phyloP scores from a whole-genome alignment of 2,113 vertebrate genomes.

The Microcebus griseorufus region DNA sequence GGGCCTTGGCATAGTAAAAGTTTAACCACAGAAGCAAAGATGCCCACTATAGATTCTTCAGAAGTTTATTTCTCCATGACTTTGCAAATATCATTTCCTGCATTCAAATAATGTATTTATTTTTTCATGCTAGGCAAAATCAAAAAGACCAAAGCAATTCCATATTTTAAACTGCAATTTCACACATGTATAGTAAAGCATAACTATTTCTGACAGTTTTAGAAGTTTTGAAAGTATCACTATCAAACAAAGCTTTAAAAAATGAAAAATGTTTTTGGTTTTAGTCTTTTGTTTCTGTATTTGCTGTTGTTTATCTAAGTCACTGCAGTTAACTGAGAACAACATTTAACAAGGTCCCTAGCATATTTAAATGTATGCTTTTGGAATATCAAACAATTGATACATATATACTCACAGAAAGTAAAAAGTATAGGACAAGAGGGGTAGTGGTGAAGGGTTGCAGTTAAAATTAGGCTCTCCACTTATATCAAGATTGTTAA shows the following conservation, averaged over 20 bases:
- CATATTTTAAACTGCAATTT: conserved; percentile 51
- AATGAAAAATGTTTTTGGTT: conserved; percentile 4
- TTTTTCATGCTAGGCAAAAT: conserved; percentile 39
- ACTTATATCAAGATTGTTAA: conserved; percentile 53
- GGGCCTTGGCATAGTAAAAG: background rate
- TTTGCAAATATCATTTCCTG: conserved; percentile 15
- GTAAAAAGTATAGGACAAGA: background rate
- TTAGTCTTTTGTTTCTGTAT: conserved; percentile 55
- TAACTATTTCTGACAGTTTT: conserved; percentile 59
- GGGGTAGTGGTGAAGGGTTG: background rate
- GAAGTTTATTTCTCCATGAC: conserved; percentile 5
- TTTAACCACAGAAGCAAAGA: conserved; percentile 37
- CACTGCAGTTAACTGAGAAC: conserved; percentile 23
- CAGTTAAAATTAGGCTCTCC: conserved; percentile 57
- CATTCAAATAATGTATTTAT: conserved; percentile 42
- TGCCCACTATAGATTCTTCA: background rate
- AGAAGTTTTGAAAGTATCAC: conserved; percentile 49
- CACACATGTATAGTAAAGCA: conserved; percentile 46
- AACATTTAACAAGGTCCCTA: conserved; percentile 3
- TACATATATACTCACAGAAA: background rate
- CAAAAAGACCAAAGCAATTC: conserved; percentile 43
- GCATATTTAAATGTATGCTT: background rate
- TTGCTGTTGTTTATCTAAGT: conserved; percentile 54
- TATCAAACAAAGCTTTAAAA: conserved; percentile 58
- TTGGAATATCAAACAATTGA: conserved; percentile 31